A percentile compares a stretch with the other conserved stretches of the same genome.
phyloP scores from a whole-genome alignment of 1,140 invertebrate species.

The Ips typographus region DNA sequence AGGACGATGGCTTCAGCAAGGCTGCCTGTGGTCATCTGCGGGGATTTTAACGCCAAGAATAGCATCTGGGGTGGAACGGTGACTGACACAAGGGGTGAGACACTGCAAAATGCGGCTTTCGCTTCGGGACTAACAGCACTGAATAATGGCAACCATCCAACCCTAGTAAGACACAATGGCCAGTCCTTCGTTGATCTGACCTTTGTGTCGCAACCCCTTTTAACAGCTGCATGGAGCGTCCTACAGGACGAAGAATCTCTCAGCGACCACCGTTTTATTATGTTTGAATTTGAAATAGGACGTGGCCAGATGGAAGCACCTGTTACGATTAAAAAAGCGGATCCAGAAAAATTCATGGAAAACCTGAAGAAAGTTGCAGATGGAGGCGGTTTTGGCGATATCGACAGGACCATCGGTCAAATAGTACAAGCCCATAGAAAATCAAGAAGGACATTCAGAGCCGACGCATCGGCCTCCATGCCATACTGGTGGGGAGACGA shows the following conservation, averaged over 20 bases:
- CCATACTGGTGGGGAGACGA: no score
- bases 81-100: not conserved
- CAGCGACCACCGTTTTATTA: not conserved
- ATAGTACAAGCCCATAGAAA: not conserved
- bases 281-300: not conserved
- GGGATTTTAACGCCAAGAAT: not conserved
- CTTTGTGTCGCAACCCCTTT: not conserved
- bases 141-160: not conserved
- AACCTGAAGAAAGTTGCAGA: not conserved
- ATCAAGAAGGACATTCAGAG: no score
- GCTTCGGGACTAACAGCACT: not conserved
- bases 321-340: not conserved
- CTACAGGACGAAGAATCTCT: not conserved
- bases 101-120: not conserved
- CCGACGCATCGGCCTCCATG: no score
- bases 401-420: no score
- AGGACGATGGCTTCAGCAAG: no score
- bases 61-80: not conserved
- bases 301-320: not conserved
- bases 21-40: not conserved
- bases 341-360: not conserved
- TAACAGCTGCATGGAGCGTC: not conserved
- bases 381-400: not conserved
- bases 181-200: not conserved
- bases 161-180: not conserved